Evolutionary conservation across 2,797 vertebrate genomes (phyloP), one percentile per base, ranked within the genome.

Genomic region (Parauchenoglanis punctatus): DNA sequence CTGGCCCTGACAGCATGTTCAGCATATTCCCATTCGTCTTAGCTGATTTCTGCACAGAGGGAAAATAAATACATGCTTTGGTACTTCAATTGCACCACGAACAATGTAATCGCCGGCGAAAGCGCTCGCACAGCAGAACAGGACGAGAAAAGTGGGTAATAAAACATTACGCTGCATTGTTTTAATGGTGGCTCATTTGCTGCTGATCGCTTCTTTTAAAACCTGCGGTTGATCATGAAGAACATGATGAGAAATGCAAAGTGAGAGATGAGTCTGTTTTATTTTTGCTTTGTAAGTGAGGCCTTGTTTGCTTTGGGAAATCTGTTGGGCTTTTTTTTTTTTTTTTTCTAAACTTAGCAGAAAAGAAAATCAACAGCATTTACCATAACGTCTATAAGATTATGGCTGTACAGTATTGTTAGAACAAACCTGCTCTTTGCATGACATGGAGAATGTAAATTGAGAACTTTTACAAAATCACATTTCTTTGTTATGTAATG

Each of bases 101-200:
- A 84, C 86, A 84, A 68, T 82, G 59, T 46, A 31, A 87, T 78
- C 73, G n/a, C 49, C 4, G 77, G 65, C 15, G 77, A 82, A 85
- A 61, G 65, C 52, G 83, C 87, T 85, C 83, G 59, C 54, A 35
- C 75, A 84, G 75, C 87, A 80, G 28, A 86, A 78, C 56, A 28
- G 35, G 63, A 68, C 18, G 2, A 49, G 73, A 80, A 49, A 70
- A 81, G 59, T 78, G 85, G 78, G 65, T 18, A 68, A 81, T 81
- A 86, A 81, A 81, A 61, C 78, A 86, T 86, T 70, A 81, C 10
- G 63, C 85, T 73, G 85, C 85, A 85, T 85, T 85, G 73, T 85
- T 85, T 85, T 85, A 85, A 85, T 52, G 59, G 84, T 49, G 56
- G 58, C 73, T 85, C 84, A 25, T 85, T 85, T 77, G 84, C 72